Evolutionary conservation across 2,888 invertebrate genomes (phyloP), one percentile per base, ranked within the genome.

Genomic region (Scelioninae gen. 1): DNA sequence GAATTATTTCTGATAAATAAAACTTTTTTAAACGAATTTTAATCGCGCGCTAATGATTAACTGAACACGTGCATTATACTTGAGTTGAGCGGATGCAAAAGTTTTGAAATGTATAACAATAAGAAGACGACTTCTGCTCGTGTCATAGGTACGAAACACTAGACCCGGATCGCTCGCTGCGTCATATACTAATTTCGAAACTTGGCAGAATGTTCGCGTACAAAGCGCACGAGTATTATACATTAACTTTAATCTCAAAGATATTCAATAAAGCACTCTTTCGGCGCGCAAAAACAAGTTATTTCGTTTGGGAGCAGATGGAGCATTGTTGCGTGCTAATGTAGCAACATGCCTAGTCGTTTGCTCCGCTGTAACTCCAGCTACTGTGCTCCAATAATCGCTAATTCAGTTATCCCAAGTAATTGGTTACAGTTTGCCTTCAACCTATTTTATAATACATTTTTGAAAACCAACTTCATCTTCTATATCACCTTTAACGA

Each of bases 281-380:
- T 66, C 58, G n/a, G 40, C 29, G 51, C 45, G 62, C 72, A 60
- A 79, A 72, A 79, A 79, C 79, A 74, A 79, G 55, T 75, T 75
- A 75, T 69, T 75, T 81, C 51, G 68, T 75, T 75, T 63, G 63
- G 32, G 55, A 75, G 45, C 80, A 75, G 75, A 75, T 75, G 66
- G 68, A 69, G 74, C 62, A 69, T 68, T 69, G 68, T 75, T 65
- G 62, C 69, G 62, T 51, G 58, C 56, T 75, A 80, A 75, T 63
- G 62, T 56, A 16, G 47, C 29, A 45, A 78, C 51, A 53, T 60
- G 53, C 55, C 53, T n/a, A n/a, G n/a, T n/a, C n/a, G n/a, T n/a
- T n/a, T n/a, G n/a, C n/a, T n/a, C 15, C 45, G 55, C 45, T 53
- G 53, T 53, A 68, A 72, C 72, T 66, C 66, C 40, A 13, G 31